phyloP scores from a whole-genome alignment of 2,797 vertebrate genomes.

The Acipenser ruthenus region DNA sequence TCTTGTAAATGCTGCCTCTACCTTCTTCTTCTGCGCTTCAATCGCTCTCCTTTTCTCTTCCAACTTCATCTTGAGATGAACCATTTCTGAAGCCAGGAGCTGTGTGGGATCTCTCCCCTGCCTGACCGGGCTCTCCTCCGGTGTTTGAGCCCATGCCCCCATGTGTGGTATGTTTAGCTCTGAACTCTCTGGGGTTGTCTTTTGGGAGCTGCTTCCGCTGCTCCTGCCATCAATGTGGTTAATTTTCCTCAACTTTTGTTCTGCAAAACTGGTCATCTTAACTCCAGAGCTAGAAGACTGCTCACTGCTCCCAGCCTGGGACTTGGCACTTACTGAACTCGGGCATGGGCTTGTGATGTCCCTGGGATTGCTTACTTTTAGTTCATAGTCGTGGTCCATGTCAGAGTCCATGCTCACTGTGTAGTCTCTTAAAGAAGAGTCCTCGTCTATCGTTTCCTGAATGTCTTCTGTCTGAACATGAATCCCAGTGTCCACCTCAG shows the following conservation, averaged over 20 bases:
- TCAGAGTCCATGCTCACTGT: conserved; percentile 92
- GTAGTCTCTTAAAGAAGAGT: conserved; percentile 89
- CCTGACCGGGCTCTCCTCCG: conserved; percentile 68
- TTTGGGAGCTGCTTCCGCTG: conserved; percentile 81
- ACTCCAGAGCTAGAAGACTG: conserved; percentile 70
- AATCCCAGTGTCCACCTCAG: conserved; percentile 90
- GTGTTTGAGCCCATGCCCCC: conserved; percentile 83
- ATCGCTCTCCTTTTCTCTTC: conserved; percentile 96
- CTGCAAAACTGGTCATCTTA: conserved; percentile 94
- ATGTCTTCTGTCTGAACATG: conserved; percentile 90
- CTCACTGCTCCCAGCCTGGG: conserved; percentile 72
- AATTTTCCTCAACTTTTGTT: conserved; percentile 86
- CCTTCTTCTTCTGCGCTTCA: conserved; percentile 95
- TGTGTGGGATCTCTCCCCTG: conserved; percentile 81
- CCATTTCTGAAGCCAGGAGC: conserved; percentile 91
- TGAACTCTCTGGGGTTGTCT: conserved; percentile 87
- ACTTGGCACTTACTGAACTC: conserved; percentile 70
- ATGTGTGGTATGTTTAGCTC: conserved; percentile 81
- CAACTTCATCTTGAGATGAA: conserved; percentile 86
- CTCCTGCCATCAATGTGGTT: conserved; percentile 75
- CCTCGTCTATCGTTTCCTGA: conserved; percentile 89
- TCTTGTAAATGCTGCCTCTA: conserved; percentile 87
- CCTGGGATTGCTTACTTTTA: conserved; percentile 53
- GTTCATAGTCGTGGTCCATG: conserved; percentile 82
- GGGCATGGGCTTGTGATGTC: conserved; percentile 75